These are phyloP conservation scores for Anastrepha obliqua DNA, from an alignment of 1,140 invertebrate genomes.

Conservation along the genomic window DNA sequence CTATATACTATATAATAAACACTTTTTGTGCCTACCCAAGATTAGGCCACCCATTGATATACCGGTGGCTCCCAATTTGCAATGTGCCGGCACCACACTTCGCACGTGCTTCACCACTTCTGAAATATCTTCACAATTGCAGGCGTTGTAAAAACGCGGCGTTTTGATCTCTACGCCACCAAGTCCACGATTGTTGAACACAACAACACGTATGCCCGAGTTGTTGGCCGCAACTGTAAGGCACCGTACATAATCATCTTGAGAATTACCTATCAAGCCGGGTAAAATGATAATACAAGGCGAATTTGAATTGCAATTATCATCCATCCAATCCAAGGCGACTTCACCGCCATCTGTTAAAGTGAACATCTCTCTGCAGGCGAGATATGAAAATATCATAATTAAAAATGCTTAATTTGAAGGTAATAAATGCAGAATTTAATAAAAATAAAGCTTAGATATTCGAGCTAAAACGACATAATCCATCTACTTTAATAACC, in stretches of 20 bases:
- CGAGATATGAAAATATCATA: too few species aligned
- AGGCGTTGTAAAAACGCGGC: conserved; percentile 87
- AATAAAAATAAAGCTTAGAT: too few species aligned
- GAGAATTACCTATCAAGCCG: conserved; percentile 84
- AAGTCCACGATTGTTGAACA: conserved; percentile 88
- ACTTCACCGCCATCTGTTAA: conserved; percentile 90
- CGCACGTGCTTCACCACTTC: conserved; percentile 85
- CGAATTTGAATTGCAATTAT: conserved; percentile 75
- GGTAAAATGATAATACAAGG: conserved; percentile 88
- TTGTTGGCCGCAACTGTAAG: conserved; percentile 81
- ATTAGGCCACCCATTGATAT: conserved; percentile 87
- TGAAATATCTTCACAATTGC: conserved; percentile 86
- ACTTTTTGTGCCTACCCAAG: conserved; percentile 68
- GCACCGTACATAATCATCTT: conserved; percentile 89
- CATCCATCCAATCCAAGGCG: conserved; percentile 85
- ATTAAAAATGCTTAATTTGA: too few species aligned
- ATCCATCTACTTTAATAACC: too few species aligned
- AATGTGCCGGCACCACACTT: conserved; percentile 76
- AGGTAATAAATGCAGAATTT: too few species aligned
- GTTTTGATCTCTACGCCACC: conserved; percentile 87
- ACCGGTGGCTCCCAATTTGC: conserved; percentile 85
- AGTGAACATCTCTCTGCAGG: conserved; percentile 82
- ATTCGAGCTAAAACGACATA: too few species aligned
- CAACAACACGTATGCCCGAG: conserved; percentile 82
- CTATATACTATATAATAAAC: neutral